These are phyloP conservation scores for Prorops nasuta DNA, from an alignment of 1,140 invertebrate genomes.

Conservation along the genomic window DNA sequence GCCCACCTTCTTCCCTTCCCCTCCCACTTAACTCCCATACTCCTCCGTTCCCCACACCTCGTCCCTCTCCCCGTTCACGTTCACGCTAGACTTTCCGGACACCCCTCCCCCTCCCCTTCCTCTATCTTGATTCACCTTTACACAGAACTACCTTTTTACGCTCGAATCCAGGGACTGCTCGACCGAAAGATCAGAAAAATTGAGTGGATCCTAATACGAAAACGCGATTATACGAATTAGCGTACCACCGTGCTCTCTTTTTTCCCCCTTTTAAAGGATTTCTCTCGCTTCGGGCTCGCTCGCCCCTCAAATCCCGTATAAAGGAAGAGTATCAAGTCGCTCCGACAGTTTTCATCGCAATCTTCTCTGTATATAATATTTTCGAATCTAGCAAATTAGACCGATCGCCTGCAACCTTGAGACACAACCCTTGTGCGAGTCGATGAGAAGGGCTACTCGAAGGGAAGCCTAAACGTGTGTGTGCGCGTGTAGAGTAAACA, in stretches of 20 bases:
- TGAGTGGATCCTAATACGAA: conserved; percentile 51
- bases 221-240: conserved; percentile 48
- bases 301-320: too few species aligned
- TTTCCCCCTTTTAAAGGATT: conserved; percentile 16
- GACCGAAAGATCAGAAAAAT: conserved; percentile 51
- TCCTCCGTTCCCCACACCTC: background rate
- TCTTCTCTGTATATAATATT: too few species aligned
- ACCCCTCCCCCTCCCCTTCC: background rate
- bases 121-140: conserved; percentile 13
- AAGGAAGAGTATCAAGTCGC: too few species aligned
- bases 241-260: conserved; percentile 18
- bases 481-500: too few species aligned
- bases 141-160: background rate
- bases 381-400: too few species aligned
- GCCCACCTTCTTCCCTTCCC: background rate
- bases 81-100: too few species aligned
- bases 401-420: too few species aligned
- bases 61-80: background rate
- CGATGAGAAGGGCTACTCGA: too few species aligned
- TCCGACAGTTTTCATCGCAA: too few species aligned
- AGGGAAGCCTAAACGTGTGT: too few species aligned
- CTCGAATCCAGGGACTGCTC: conserved; percentile 35
- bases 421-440: too few species aligned
- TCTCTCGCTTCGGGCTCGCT: background rate
- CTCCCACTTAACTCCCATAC: background rate